These are phyloP conservation scores for Fragum fragum DNA, from an alignment of 2,888 invertebrate species.

Conservation along the genomic window DNA sequence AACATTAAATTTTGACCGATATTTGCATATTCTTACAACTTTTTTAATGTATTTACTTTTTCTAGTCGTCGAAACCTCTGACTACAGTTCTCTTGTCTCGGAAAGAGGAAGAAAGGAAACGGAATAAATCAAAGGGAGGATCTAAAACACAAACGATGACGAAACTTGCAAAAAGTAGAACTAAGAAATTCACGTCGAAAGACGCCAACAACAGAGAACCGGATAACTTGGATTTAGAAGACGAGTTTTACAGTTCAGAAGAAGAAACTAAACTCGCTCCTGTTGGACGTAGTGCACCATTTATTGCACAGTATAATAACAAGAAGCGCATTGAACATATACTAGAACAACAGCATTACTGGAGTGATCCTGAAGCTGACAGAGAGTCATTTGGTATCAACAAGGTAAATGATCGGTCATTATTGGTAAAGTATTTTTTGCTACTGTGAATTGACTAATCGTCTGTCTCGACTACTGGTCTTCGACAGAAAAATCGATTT, in stretches of 20 bases:
- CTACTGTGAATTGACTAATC: no score
- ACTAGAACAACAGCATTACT: constrained; percentile 73
- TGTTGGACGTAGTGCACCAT: constrained; percentile 55
- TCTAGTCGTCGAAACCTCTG: constrained; percentile 58
- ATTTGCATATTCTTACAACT: no score
- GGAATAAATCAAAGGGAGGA: constrained; percentile 50
- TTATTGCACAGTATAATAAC: constrained; percentile 67
- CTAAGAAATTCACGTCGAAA: neutral
- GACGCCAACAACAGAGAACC: neutral
- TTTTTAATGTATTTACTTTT: no score
- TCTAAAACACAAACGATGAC: constrained; percentile 49
- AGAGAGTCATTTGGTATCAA: constrained; percentile 33
- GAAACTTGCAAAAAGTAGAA: constrained; percentile 43
- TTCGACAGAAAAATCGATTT: no score
- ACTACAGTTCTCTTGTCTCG: constrained; percentile 67
- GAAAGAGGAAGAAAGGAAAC: constrained; percentile 65
- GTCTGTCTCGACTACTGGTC: no score
- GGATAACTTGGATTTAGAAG: constrained; percentile 37
- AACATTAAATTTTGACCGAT: no score
- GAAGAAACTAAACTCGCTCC: constrained; percentile 28
- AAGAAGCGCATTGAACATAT: constrained; percentile 72
- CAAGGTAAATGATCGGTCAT: constrained; percentile 43
- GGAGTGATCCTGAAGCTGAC: constrained; percentile 62
- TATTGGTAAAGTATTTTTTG: no score
- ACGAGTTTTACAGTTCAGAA: constrained; percentile 31